phyloP scores from a whole-genome alignment of 2,113 vertebrate species.

The Danionella cerebrum region DNA sequence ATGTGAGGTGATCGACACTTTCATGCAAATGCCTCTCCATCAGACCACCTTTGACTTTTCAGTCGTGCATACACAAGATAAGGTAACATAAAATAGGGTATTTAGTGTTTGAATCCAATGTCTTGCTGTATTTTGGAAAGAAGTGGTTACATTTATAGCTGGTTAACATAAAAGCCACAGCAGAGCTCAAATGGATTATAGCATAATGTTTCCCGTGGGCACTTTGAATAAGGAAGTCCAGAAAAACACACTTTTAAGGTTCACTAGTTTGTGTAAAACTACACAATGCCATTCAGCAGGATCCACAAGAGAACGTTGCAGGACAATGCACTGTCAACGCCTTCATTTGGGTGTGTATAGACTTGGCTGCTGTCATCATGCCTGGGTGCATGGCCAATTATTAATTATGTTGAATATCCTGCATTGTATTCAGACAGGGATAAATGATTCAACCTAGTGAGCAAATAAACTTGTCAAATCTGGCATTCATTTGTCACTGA shows the following conservation, averaged over 20 bases:
- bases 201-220: neutral
- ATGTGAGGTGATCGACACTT: neutral
- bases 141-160: neutral
- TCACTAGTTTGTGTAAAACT: neutral
- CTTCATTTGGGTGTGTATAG: no score
- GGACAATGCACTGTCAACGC: no score
- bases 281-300: neutral
- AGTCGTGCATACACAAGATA: slow-evolving; percentile 7
- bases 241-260: neutral
- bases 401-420: no score
- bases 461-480: no score
- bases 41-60: neutral
- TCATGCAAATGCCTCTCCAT: neutral
- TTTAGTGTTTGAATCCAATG: neutral
- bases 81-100: slow-evolving; percentile 20
- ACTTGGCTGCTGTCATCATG: no score
- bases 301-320: neutral
- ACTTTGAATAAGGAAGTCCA: neutral
- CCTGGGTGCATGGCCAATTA: no score
- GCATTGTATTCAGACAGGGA: no score
- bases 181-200: neutral
- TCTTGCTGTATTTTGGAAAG: neutral
- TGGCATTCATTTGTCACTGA: no score
- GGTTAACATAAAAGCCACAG: neutral
- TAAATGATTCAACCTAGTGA: no score